These are phyloP conservation scores for Axinella damicornis DNA, from an alignment of 37 sponge, comb jelly and placozoan genomes.

Conservation along the genomic window DNA sequence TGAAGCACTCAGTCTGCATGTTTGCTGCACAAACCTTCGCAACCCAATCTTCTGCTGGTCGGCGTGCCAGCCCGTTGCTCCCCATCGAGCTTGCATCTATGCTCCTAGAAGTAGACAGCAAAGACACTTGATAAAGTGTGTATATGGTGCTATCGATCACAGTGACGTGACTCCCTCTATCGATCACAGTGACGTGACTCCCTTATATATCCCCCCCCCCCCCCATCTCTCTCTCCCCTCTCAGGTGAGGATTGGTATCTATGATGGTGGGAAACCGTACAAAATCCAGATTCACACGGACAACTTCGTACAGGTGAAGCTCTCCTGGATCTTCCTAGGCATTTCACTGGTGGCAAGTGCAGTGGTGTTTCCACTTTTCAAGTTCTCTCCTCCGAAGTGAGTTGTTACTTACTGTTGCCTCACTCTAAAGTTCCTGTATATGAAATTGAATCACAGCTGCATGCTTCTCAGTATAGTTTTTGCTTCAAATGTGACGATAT, in stretches of 20 bases:
- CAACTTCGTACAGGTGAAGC: slow-evolving; percentile 64
- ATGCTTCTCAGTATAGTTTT: no score
- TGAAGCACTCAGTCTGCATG: no score
- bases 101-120: no score
- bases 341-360: slow-evolving; percentile 68
- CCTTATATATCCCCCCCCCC: neutral
- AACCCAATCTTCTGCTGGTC: no score
- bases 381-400: slow-evolving; percentile 87
- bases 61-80: no score
- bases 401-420: neutral
- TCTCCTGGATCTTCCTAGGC: slow-evolving; percentile 92
- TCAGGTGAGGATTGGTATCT: slow-evolving; percentile 57
- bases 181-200: no score
- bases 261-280: slow-evolving; percentile 44
- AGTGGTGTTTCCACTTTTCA: slow-evolving; percentile 76
- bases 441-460: neutral
- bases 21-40: no score
- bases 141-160: no score
- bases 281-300: slow-evolving; percentile 40
- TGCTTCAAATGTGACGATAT: no score
- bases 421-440: neutral
- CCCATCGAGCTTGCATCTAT: no score
- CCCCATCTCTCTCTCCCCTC: neutral
- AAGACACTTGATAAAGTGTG: no score
- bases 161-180: no score